A percentile compares a stretch with the other conserved stretches of the same genome.
These are phyloP conservation scores for Trimorus sp. DNA, from an alignment of 2,888 invertebrate species.

Conservation along the genomic window DNA sequence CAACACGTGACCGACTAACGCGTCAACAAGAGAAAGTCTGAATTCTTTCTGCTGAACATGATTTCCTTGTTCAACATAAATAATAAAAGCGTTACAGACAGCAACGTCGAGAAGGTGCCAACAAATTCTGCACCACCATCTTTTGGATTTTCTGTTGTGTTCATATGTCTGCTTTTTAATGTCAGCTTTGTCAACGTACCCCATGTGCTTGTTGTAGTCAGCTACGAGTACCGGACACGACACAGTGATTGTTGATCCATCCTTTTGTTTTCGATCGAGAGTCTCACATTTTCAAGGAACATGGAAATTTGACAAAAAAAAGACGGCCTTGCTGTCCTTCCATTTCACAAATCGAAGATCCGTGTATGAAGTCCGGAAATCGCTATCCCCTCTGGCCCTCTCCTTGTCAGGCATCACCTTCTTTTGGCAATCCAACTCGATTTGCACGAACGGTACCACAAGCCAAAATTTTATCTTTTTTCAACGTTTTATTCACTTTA, in stretches of 20 bases:
- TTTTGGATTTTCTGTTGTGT: constrained; percentile 45
- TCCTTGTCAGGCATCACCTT: constrained; percentile 38
- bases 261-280: constrained; percentile 68
- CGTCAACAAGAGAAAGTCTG: constrained; percentile 40
- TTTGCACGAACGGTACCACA: constrained; percentile 58
- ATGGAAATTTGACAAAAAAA: constrained; percentile 68
- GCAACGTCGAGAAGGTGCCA: constrained; percentile 45
- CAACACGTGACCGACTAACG: constrained; percentile 27
- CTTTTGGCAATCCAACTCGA: constrained; percentile 49
- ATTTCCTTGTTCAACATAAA: constrained; percentile 35
- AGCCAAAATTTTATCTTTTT: constrained; percentile 49
- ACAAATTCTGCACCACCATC: constrained; percentile 57
- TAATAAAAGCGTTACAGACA: constrained; percentile 37
- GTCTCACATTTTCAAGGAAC: constrained; percentile 57
- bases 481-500: no score
- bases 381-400: constrained; percentile 43
- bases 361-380: constrained; percentile 46
- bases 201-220: constrained; percentile 72
- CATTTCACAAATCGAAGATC: constrained; percentile 73
- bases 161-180: constrained; percentile 38
- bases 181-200: constrained; percentile 59
- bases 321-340: constrained; percentile 70
- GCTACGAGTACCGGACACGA: constrained; percentile 67
- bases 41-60: constrained; percentile 22
- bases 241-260: constrained; percentile 65